Evolutionary conservation across 2,888 invertebrate species (phyloP), one percentile per base, ranked within the genome.

Genomic region (Timema podura): DNA sequence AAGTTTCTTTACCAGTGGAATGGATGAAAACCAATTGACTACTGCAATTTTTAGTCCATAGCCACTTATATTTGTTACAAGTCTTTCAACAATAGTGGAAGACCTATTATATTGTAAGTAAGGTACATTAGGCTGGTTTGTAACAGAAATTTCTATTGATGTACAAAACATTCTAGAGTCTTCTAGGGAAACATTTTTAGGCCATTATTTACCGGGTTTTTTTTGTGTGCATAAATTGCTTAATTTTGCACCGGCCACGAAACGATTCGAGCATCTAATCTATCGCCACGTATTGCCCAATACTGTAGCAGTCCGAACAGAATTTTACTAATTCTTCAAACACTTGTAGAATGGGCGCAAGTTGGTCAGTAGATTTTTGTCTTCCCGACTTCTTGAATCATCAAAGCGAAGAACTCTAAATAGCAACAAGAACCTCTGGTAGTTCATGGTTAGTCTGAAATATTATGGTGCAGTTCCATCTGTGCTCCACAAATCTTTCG

Each of bases 1-100:
- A 10, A 69, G 46, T 61, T 73, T 67, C 51, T 72, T 68, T 9
- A 73, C 69, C 6, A 75, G 67, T 44, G 74, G 70, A 15, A 49
- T 11, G 13, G 49, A 66, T 16, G 67, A n/a, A 48, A 66, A 66
- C 67, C 67, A 66, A 15, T 66, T 61, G 30, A 44, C 61, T 16
- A 5, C 11, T 30, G 61, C 45, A 61, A 61, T 30, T 8, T 61
- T 61, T 10, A 30, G 61, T 2, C 61, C 6, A 16, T 8, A 44
- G 30, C 61, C 61, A 6, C 11, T 44, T 44, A 61, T 5, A 6
- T 8, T 5, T 11, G 61, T 2, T 16, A 16, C 61, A 30, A 30
- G 30, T 30, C 61, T 61, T 61, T 30, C 61, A 16, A 61, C 61
- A 15, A 61, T 5, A 8, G 30, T 61, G 30, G 30, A 45, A 1